A percentile compares a stretch with the other conserved stretches of the same genome.
Conservation (phyloP, 2,113 vertebrate species). For the Alosa alosa region DNA sequence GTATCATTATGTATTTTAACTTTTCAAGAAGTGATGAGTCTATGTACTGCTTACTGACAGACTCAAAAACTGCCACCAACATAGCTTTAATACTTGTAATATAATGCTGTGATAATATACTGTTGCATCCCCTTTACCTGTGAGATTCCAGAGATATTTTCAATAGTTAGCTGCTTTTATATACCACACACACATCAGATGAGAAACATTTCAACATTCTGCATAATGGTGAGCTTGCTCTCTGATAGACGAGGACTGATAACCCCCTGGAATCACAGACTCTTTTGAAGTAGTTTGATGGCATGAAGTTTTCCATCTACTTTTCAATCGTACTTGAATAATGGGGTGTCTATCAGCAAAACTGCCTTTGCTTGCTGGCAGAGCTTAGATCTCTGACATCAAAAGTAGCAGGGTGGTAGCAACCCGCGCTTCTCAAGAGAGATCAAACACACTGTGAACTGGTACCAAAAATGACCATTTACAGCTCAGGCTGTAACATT, state of each 20-base stretch:
- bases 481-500: constrained; percentile 47
- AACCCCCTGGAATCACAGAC: constrained; percentile 33
- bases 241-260: neutral
- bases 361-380: constrained; percentile 36
- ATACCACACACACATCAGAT: neutral
- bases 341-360: constrained; percentile 47
- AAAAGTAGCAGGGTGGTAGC: constrained; percentile 53
- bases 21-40: neutral
- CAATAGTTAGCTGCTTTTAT: no score
- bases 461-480: constrained; percentile 50
- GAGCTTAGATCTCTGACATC: constrained; percentile 67
- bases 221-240: neutral
- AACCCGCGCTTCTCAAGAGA: constrained; percentile 49
- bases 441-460: constrained; percentile 59
- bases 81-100: neutral
- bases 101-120: neutral
- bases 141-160: no score
- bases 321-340: constrained; percentile 47
- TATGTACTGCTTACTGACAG: neutral
- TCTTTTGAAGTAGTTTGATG: constrained; percentile 63
- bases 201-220: neutral
- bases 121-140: no score
- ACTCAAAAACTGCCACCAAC: neutral
- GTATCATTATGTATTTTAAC: neutral
- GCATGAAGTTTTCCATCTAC: constrained; percentile 37